These are phyloP conservation scores for Falco cherrug DNA, from an alignment of 2,797 vertebrate genomes.

Conservation along the genomic window DNA sequence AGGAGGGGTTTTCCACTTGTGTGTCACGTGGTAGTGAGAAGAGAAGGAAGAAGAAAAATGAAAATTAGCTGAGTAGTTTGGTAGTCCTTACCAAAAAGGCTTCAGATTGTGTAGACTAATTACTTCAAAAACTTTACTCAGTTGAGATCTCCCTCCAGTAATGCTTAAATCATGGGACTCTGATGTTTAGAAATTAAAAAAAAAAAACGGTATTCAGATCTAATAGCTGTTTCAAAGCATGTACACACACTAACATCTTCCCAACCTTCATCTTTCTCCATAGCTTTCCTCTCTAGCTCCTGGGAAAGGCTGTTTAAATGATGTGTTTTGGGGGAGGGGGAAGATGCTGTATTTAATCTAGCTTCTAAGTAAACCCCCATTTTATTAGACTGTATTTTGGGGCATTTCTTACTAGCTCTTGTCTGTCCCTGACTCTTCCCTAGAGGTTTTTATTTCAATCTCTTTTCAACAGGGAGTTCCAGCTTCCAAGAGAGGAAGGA, in stretches of 20 bases:
- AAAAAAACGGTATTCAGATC: neutral
- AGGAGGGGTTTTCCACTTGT: neutral
- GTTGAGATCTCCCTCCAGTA: neutral
- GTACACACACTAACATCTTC: neutral
- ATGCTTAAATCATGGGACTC: neutral
- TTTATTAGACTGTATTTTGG: neutral
- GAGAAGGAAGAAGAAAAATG: neutral
- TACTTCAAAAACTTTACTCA: neutral
- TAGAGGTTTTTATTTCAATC: neutral
- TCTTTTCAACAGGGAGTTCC: neutral
- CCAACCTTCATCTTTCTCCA: neutral
- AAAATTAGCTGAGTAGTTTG: neutral
- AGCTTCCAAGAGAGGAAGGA: neutral
- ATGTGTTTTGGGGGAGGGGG: accelerated
- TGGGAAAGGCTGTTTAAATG: neutral
- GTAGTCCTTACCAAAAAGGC: neutral
- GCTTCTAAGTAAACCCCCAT: neutral
- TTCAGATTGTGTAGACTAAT: neutral
- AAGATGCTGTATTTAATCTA: neutral
- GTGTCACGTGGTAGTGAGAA: neutral
- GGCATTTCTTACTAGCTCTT: neutral
- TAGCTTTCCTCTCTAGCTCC: neutral
- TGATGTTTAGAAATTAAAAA: neutral
- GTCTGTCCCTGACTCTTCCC: neutral
- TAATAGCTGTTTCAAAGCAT: neutral